Evolutionary conservation across 1,140 invertebrate species (phyloP).

Genomic region (Musca domestica): DNA sequence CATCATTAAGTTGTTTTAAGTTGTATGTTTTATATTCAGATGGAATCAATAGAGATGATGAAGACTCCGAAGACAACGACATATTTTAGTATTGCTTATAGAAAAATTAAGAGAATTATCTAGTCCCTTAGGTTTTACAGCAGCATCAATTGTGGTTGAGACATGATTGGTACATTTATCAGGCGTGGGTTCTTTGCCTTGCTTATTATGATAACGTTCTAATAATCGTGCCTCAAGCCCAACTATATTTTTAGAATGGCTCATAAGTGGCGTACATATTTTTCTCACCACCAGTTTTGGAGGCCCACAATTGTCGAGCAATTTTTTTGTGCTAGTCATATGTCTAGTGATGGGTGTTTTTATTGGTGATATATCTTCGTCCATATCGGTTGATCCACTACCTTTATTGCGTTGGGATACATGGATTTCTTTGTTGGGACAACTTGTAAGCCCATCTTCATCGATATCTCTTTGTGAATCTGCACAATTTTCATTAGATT

Average conservation of each 20-base stretch:
- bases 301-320: too few species aligned
- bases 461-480: too few species aligned
- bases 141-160: not conserved
- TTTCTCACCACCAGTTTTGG: not conserved
- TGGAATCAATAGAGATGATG: not conserved
- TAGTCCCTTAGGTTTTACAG: not conserved
- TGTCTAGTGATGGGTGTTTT: too few species aligned
- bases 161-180: not conserved
- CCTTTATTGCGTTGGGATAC: too few species aligned
- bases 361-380: too few species aligned
- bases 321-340: too few species aligned
- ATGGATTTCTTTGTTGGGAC: too few species aligned
- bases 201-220: not conserved
- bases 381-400: too few species aligned
- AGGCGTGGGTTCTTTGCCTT: not conserved
- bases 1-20: conserved; percentile 23
- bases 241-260: not conserved
- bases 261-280: conserved; percentile 3
- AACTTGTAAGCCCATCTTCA: too few species aligned
- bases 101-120: conserved; percentile 2
- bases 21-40: conserved; percentile 6
- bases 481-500: too few species aligned
- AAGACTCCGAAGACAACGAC: not conserved
- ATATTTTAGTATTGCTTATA: not conserved
- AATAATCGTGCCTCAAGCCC: not conserved